Evolutionary conservation across 2,113 vertebrate species (phyloP), one percentile per base, ranked within the genome.

Genomic region (Lynx canadensis): DNA sequence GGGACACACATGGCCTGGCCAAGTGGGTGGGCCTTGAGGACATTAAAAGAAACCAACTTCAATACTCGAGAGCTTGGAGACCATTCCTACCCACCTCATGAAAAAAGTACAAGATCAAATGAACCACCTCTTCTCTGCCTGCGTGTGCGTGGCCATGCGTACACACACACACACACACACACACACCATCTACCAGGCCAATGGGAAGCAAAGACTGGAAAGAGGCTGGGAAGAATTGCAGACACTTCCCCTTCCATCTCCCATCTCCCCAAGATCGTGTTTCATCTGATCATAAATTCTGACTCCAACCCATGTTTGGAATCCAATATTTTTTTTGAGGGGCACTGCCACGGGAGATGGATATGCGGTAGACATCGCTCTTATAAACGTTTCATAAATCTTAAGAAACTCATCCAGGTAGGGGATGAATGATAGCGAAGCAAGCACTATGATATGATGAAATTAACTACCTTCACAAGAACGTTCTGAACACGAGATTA

Each of bases 391-490:
- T 78, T 88, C 91, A 74, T 66, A 73, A 63, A 41, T 36, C 74
- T 91, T 71, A 52, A 94, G 38, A 90, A 90, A 79, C 25, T 79
- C 66, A 92, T 16, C 23, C 73, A 91, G 25, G 48, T 4, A 1
- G 45, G 57, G 7, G 41, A 10, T 23, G 4, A 92, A 23, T 27
- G 38, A 65, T 0, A 52, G 15, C 5, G 7, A 2, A 78, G 27
- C 81, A 96, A 23, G 7, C 9, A 19, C 12, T 21, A 89, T 13
- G 55, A 63, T 23, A 25, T 55, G 55, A 94, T 55, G 13, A 79
- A 65, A 93, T 94, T 85, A 97, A 93, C 23, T 52, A 93, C 27
- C 63, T 90, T 85, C 57, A 21, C 16, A 60, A 65, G 0, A 18
- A 25, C 5, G 23, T 89, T 73, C 4, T 91, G 9, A 25, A 60